Conservation (phyloP, 2,113 vertebrate species). For the Salvelinus alpinus region DNA sequence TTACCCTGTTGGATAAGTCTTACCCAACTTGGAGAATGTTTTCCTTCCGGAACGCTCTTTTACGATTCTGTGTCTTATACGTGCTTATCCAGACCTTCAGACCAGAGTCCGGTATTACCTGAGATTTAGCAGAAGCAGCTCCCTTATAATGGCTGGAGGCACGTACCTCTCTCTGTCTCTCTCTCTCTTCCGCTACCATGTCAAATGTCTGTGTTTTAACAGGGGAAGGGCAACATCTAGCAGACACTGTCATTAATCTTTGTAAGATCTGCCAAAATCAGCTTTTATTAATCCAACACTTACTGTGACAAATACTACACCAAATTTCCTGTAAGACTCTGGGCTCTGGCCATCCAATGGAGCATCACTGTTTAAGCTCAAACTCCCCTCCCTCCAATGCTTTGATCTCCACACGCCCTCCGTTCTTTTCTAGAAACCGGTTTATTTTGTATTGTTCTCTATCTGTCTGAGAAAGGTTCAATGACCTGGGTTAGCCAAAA, state of each 20-base stretch:
- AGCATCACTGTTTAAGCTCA: neutral
- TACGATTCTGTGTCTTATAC: neutral
- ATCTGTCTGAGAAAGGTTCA: neutral
- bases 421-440: neutral
- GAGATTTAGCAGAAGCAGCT: too few species aligned
- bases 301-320: neutral
- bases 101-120: neutral
- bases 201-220: too few species aligned
- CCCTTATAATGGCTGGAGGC: neutral
- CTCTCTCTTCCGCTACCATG: neutral
- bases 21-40: neutral
- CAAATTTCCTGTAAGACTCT: neutral
- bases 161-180: neutral
- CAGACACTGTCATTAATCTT: neutral
- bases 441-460: too few species aligned
- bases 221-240: neutral
- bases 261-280: neutral
- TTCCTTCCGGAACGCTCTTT: neutral
- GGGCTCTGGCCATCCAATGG: neutral
- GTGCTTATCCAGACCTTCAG: neutral
- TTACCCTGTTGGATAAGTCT: conserved; percentile 10
- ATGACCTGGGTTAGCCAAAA: neutral
- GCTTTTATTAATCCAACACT: neutral
- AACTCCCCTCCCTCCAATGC: neutral
- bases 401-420: neutral